These are phyloP conservation scores for Dolichallabes microphthalmus DNA, from an alignment of 2,113 vertebrate genomes.

Conservation along the genomic window DNA sequence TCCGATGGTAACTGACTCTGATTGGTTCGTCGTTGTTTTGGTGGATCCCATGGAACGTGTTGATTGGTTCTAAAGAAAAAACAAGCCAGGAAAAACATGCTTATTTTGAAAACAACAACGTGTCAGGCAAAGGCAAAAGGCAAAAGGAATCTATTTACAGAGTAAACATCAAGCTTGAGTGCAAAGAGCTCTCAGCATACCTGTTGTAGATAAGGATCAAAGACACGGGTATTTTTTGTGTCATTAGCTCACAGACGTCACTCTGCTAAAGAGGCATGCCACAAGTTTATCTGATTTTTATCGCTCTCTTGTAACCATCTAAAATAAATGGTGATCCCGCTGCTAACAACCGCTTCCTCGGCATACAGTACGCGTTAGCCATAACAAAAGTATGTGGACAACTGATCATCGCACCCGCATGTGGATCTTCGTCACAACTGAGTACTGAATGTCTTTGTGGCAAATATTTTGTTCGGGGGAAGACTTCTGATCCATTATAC, in stretches of 20 bases:
- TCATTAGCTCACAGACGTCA: background rate
- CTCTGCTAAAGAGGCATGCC: too few species aligned
- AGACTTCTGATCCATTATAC: too few species aligned
- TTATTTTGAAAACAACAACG: background rate
- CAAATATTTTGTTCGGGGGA: too few species aligned
- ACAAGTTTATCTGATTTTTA: background rate
- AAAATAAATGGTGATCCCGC: background rate
- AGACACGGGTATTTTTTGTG: background rate
- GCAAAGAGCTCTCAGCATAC: background rate
- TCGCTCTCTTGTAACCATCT: background rate
- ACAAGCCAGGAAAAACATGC: background rate
- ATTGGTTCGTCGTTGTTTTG: conserved; percentile 95
- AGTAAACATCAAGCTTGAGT: background rate
- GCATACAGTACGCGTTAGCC: background rate
- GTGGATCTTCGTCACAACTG: background rate
- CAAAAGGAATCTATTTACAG: background rate
- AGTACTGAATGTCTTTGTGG: background rate
- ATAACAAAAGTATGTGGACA: background rate
- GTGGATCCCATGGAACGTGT: conserved; percentile 96
- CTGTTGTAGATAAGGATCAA: background rate
- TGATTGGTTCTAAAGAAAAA: conserved; percentile 84
- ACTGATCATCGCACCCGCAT: background rate
- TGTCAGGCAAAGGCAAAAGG: too few species aligned
- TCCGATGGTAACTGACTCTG: conserved; percentile 94
- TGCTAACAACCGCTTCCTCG: background rate